Conservation (phyloP, 2,113 vertebrate species). For the Danio rerio region DNA sequence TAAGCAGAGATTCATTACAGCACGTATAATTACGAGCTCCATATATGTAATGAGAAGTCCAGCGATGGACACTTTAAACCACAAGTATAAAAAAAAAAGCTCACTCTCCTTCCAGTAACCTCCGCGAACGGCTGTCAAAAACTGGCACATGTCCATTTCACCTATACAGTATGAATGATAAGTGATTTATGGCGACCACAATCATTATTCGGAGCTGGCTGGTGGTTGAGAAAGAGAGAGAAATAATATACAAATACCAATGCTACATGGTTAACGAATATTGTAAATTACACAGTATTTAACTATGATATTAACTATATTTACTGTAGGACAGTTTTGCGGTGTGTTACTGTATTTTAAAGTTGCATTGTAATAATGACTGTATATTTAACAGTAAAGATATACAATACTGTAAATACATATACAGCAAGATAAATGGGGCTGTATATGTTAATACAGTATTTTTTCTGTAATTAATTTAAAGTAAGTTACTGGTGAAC, state of each 20-base stretch:
- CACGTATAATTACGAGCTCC: conserved; percentile 16
- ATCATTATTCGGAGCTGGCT: conserved; percentile 34
- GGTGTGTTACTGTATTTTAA: too few relatives aligned
- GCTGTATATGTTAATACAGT: too few relatives aligned
- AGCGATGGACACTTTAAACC: neutral
- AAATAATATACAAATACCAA: neutral
- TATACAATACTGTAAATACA: too few relatives aligned
- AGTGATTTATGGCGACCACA: conserved; percentile 39
- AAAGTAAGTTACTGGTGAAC: too few relatives aligned
- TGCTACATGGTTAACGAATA: too few relatives aligned
- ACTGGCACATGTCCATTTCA: conserved; percentile 42
- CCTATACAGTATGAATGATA: conserved; percentile 5
- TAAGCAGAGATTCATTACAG: neutral
- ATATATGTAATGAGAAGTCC: conserved; percentile 40
- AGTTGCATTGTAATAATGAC: too few relatives aligned
- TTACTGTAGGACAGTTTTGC: too few relatives aligned
- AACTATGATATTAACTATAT: too few relatives aligned
- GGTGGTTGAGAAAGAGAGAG: neutral
- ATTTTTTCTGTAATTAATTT: too few relatives aligned
- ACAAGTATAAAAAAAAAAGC: conserved; percentile 21
- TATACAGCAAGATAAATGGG: too few relatives aligned
- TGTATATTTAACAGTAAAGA: too few relatives aligned
- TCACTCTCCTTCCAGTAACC: conserved; percentile 37
- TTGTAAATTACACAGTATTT: too few relatives aligned
- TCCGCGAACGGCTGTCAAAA: neutral